A percentile compares a stretch with the other conserved stretches of the same genome.
phyloP scores from a whole-genome alignment of 1,140 invertebrate species.

The Epicauta chinensis region DNA sequence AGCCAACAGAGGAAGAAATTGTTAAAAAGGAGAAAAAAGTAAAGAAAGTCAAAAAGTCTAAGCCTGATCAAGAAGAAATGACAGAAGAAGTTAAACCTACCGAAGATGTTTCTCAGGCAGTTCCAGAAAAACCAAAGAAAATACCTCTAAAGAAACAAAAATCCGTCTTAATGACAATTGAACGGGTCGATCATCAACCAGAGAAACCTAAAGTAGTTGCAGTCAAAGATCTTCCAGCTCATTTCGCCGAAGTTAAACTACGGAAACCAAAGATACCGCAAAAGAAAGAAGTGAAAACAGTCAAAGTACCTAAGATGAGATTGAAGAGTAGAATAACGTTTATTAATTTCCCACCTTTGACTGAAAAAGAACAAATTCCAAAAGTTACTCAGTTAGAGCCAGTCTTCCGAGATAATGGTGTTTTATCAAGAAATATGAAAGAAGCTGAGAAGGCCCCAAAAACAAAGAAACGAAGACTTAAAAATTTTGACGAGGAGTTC shows the following conservation, averaged over 20 bases:
- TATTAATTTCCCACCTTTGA: conserved; percentile 51
- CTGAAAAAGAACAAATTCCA: conserved; percentile 45
- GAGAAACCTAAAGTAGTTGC: conserved; percentile 56
- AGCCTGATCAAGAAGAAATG: conserved; percentile 17
- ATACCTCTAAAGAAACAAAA: conserved; percentile 9
- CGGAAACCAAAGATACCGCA: conserved; percentile 32
- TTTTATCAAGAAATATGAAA: conserved; percentile 61
- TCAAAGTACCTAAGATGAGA: conserved; percentile 56
- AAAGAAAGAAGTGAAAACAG: conserved; percentile 37
- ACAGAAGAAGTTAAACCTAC: conserved; percentile 18
- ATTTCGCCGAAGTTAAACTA: conserved; percentile 37
- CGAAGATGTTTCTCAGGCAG: neutral
- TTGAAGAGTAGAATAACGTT: conserved; percentile 58
- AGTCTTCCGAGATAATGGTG: conserved; percentile 52
- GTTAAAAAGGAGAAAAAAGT: conserved; percentile 10
- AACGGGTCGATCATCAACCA: conserved; percentile 50
- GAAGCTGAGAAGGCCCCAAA: conserved; percentile 58
- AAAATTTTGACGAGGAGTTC: conserved; percentile 61
- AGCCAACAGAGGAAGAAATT: conserved; percentile 19
- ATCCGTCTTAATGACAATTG: conserved; percentile 51
- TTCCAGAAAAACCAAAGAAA: conserved; percentile 8
- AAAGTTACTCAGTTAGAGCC: conserved; percentile 47
- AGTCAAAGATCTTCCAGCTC: conserved; percentile 60
- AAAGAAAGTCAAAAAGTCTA: conserved; percentile 14
- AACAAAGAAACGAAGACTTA: conserved; percentile 34